phyloP scores from a whole-genome alignment of 2,797 vertebrate genomes.

The Anniella stebbinsi region DNA sequence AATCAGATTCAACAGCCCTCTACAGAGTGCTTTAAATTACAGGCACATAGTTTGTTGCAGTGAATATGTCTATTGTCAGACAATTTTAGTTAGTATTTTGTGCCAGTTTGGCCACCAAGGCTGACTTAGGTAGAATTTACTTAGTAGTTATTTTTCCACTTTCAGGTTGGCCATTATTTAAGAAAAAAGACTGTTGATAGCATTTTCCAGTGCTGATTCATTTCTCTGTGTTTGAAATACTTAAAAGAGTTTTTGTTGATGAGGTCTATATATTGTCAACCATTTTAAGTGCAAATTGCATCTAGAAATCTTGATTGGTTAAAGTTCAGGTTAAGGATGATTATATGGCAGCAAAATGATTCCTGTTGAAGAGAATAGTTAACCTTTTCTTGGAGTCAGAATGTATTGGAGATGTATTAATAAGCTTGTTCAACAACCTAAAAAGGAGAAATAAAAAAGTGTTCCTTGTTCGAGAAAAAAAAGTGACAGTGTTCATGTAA shows the following conservation, averaged over 20 bases:
- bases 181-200: slow-evolving; percentile 62
- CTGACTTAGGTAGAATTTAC: slow-evolving; percentile 75
- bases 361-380: slow-evolving; percentile 73
- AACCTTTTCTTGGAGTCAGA: slow-evolving; percentile 70
- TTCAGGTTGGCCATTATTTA: slow-evolving; percentile 70
- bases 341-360: slow-evolving; percentile 74
- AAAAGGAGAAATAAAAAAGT: slow-evolving; percentile 73
- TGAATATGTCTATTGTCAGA: slow-evolving; percentile 63
- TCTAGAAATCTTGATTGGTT: slow-evolving; percentile 78
- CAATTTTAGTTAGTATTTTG: slow-evolving; percentile 73
- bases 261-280: slow-evolving; percentile 73
- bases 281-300: slow-evolving; percentile 80
- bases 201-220: slow-evolving; percentile 77
- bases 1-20: slow-evolving; percentile 74
- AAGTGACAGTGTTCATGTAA: slow-evolving; percentile 75
- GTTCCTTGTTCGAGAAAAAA: slow-evolving; percentile 74
- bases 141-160: slow-evolving; percentile 61
- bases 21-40: slow-evolving; percentile 81
- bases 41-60: slow-evolving; percentile 84
- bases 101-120: slow-evolving; percentile 71
- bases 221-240: slow-evolving; percentile 34
- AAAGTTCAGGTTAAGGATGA: slow-evolving; percentile 71
- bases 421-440: slow-evolving; percentile 76
- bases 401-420: slow-evolving; percentile 72
- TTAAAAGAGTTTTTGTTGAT: slow-evolving; percentile 52